Conservation (phyloP, 2,113 vertebrate genomes). For the Myotis davidii region DNA sequence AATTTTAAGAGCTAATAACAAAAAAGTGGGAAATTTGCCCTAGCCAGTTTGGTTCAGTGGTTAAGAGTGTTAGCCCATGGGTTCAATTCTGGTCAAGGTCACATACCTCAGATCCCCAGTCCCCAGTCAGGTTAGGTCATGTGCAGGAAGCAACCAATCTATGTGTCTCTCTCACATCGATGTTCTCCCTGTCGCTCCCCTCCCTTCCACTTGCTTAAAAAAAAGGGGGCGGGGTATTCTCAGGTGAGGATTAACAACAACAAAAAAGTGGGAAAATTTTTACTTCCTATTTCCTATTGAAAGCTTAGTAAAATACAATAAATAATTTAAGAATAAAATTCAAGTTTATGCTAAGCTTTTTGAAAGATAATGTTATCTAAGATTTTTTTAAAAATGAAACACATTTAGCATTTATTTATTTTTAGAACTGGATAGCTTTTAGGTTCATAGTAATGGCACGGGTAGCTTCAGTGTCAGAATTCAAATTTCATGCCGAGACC, state of each 20-base stretch:
- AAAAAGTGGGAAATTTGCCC: neutral
- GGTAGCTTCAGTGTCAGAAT: neutral
- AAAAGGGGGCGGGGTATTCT: too few species aligned
- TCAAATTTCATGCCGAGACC: neutral
- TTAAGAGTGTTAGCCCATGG: too few species aligned
- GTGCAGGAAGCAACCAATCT: too few species aligned
- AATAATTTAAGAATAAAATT: constrained; percentile 36
- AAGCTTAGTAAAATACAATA: constrained; percentile 5
- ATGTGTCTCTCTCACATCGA: too few species aligned
- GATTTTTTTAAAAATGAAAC: neutral
- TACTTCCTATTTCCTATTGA: constrained; percentile 46
- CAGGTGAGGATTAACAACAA: neutral
- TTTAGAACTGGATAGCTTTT: neutral
- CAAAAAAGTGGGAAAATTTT: constrained; percentile 20
- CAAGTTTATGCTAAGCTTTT: neutral
- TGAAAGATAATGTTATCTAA: neutral
- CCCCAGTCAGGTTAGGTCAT: too few species aligned
- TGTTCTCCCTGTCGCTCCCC: too few species aligned
- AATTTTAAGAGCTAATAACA: constrained; percentile 37
- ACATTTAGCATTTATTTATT: neutral
- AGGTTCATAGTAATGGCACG: neutral
- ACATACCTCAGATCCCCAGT: too few species aligned
- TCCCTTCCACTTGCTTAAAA: too few species aligned
- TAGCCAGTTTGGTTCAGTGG: too few species aligned
- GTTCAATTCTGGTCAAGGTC: too few species aligned